Evolutionary conservation across 2,888 invertebrate species (phyloP).

Genomic region (Tethea ocularis): DNA sequence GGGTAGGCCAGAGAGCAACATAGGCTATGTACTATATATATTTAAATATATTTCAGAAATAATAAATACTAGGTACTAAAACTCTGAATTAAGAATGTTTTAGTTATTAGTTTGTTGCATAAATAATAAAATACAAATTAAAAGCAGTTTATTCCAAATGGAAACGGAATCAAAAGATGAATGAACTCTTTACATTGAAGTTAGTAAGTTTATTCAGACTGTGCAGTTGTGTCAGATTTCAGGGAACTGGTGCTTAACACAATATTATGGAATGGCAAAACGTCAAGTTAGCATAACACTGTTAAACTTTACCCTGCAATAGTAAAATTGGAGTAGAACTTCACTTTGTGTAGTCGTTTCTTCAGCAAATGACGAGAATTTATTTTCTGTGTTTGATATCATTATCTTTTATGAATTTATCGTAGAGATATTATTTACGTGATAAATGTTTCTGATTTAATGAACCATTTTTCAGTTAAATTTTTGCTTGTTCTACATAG

Average conservation of each 20-base stretch:
- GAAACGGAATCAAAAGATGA: constrained; percentile 42
- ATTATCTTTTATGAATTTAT: not conserved
- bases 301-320: constrained; percentile 58
- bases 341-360: constrained; percentile 13
- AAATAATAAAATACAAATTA: not conserved
- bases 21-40: too few relatives aligned
- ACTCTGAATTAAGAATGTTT: too few relatives aligned
- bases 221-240: constrained; percentile 69
- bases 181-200: constrained; percentile 52
- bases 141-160: constrained; percentile 14
- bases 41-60: too few relatives aligned
- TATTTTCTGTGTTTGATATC: constrained; percentile 12
- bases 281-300: constrained; percentile 71
- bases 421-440: too few relatives aligned
- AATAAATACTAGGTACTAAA: too few relatives aligned
- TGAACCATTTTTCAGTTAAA: too few relatives aligned
- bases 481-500: too few relatives aligned
- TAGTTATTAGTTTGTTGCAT: not conserved
- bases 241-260: constrained; percentile 66
- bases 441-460: too few relatives aligned
- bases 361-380: constrained; percentile 5
- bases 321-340: constrained; percentile 47
- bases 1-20: too few relatives aligned
- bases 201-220: constrained; percentile 66
- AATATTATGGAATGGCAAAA: constrained; percentile 71